Base-by-base conservation (phyloP, 2,797 vertebrate genomes). In the Enteromius thamalakanensis region DNA sequence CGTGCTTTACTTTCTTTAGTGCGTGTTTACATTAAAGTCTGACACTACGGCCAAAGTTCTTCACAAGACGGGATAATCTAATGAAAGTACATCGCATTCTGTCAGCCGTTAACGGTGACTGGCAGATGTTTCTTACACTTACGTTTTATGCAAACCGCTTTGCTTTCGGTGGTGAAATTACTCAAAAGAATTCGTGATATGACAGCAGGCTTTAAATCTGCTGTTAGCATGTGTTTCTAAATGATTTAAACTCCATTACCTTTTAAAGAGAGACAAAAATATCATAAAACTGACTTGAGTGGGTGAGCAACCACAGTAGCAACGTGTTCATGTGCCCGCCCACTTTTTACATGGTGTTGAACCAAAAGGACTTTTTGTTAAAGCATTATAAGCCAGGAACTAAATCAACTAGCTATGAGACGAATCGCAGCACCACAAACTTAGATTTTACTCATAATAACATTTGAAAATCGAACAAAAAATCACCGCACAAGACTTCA, bases 1-100 rank as follows among this genome's bases (percentile, higher is more conserved):
- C 49, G 60, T 76, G 67, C 42, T 87, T 58, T 23, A 67, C 80
- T 67, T 75, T 71, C 76, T 84, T 76, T 58, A 78, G 42, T 53
- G 32, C 23, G 32, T 76, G 79, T 89, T 89, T 87, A 84, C 83
- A 76, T 72, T 86, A 82, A 69, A 80, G 69, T 65, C 82, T 84
- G 83, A 87, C 84, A 88, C 79, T 84, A 79, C 47, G 26, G 79
- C 68, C 76, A 80, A 82, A 87, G 81, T 79, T 84, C 81, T 87
- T 77, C 21, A 64, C 84, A 80, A 64, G 60, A 32, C 26, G 6
- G 26, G 60, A 82, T 71, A 74, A 82, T 80, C 70, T 17, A 11
- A 80, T 79, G 74, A 82, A 76, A 71, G 81, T 62, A 21, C 78
- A 72, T 60, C 58, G 11, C 62, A 78, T 81, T 78, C 37, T 58